Percentiles rank a stretch among this genome's conserved stretches.
Conservation (phyloP, 2,113 vertebrate species). For the Gobiocypris rarus region DNA sequence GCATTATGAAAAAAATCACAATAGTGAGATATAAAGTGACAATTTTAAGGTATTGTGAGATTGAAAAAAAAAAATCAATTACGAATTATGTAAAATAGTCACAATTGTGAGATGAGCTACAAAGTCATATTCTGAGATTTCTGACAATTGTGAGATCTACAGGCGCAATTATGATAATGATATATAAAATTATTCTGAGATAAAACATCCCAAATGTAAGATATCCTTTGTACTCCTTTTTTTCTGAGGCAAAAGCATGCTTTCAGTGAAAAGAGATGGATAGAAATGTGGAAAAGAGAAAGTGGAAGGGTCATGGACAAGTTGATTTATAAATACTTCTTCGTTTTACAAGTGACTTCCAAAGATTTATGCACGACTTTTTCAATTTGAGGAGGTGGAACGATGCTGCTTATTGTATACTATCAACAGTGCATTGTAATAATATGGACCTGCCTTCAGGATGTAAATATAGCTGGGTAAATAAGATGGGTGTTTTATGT, state of each 20-base stretch:
- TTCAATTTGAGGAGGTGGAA: constrained; percentile 30
- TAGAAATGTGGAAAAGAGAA: neutral
- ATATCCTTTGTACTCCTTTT: neutral
- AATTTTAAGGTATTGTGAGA: neutral
- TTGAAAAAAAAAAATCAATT: neutral
- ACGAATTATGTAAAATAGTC: neutral
- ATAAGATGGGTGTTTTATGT: constrained; percentile 50
- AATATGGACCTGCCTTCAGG: constrained; percentile 46
- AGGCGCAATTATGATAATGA: neutral
- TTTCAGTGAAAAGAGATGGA: neutral
- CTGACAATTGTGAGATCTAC: neutral
- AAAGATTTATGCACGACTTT: constrained; percentile 31
- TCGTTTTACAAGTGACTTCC: constrained; percentile 38
- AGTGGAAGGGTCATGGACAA: neutral
- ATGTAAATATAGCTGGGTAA: constrained; percentile 48
- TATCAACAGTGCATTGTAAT: constrained; percentile 40
- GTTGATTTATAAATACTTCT: constrained; percentile 40
- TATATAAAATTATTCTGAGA: neutral
- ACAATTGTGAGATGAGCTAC: neutral
- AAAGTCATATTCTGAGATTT: neutral
- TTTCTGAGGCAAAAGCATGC: neutral
- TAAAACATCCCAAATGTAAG: neutral
- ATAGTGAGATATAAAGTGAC: neutral
- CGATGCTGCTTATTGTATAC: constrained; percentile 41
- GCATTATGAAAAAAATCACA: neutral